Evolutionary conservation across 2,797 vertebrate genomes (phyloP).

Genomic region (Halcyon chelicuti): DNA sequence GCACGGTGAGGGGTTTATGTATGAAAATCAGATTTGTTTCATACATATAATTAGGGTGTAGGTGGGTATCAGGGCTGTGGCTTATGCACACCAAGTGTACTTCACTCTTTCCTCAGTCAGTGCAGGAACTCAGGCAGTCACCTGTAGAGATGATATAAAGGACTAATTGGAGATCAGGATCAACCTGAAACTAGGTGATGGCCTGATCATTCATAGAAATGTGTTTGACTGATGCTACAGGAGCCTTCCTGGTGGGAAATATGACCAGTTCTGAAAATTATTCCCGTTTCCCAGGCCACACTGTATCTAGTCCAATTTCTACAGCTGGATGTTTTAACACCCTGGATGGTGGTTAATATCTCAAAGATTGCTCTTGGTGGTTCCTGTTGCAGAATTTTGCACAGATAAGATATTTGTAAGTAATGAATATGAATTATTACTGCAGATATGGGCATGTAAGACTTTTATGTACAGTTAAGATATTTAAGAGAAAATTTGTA

Average conservation of each 20-base stretch:
- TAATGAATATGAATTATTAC: background rate
- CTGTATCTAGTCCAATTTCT: background rate
- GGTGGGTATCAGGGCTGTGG: background rate
- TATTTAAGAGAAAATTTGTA: background rate
- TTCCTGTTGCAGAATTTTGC: background rate
- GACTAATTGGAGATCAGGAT: background rate
- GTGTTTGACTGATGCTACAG: background rate
- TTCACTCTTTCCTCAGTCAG: background rate
- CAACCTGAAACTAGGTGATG: background rate
- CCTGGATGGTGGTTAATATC: background rate
- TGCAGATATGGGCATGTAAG: background rate
- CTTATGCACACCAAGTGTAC: background rate
- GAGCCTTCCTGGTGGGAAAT: background rate
- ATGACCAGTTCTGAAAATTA: background rate
- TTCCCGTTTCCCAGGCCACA: rapidly evolving
- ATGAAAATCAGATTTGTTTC: background rate
- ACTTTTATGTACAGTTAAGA: background rate
- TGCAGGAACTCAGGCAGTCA: background rate
- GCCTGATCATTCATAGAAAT: background rate
- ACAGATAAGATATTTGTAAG: background rate
- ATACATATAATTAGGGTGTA: background rate
- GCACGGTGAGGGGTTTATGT: rapidly evolving
- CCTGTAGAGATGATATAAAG: background rate
- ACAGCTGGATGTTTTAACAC: background rate
- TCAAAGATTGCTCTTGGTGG: background rate